Conservation (phyloP, 2,888 invertebrate genomes). For the Pachliopta kotzebuea region DNA sequence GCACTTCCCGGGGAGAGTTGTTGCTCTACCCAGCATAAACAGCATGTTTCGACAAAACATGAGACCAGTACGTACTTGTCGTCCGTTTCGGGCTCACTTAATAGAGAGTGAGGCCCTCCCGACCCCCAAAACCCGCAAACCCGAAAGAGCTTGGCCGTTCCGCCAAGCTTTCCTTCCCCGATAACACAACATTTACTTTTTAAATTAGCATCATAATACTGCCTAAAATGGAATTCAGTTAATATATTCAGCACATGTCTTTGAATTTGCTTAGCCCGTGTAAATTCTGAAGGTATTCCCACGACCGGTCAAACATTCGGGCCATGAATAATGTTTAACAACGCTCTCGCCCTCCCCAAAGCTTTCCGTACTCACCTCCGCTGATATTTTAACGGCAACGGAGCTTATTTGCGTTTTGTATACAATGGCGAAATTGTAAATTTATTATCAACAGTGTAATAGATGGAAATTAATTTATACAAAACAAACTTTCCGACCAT, state of each 20-base stretch:
- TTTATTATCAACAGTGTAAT: too few relatives aligned
- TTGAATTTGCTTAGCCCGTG: constrained; percentile 21
- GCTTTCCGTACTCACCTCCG: constrained; percentile 2
- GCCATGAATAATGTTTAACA: constrained; percentile 23
- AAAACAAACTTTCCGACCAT: too few relatives aligned
- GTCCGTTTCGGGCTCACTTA: too few relatives aligned
- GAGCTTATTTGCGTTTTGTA: neutral
- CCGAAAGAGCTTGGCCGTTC: too few relatives aligned
- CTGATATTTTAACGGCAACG: constrained; percentile 10
- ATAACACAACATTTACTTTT: neutral
- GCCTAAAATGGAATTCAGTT: constrained; percentile 16
- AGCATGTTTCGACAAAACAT: too few relatives aligned
- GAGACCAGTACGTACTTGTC: too few relatives aligned
- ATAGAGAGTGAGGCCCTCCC: too few relatives aligned
- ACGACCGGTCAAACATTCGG: constrained; percentile 22
- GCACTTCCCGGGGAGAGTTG: too few relatives aligned
- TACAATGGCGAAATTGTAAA: neutral
- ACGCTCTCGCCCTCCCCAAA: constrained; percentile 9
- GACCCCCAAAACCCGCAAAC: too few relatives aligned
- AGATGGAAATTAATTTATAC: too few relatives aligned
- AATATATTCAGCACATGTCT: constrained; percentile 26
- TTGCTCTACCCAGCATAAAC: too few relatives aligned
- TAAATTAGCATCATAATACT: constrained; percentile 4
- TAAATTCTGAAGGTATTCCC: constrained; percentile 20
- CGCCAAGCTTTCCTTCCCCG: too few relatives aligned